A percentile compares a stretch with the other conserved stretches of the same genome.
Evolutionary conservation across 1,140 invertebrate genomes (phyloP).

Genomic region (Limonius californicus): DNA sequence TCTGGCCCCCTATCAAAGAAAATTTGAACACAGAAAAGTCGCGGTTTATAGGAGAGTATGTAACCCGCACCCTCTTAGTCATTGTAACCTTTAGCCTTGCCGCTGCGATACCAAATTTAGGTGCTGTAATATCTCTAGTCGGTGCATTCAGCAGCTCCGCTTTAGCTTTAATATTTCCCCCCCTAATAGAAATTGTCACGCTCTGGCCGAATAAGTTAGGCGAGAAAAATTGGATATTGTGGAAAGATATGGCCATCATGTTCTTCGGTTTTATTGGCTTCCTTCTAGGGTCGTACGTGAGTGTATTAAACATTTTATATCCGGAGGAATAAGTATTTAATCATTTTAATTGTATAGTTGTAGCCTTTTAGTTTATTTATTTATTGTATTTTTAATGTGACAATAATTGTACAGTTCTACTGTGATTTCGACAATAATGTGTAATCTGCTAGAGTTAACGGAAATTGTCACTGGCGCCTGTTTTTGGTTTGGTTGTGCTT

Average conservation of each 20-base stretch:
- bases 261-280: slow-evolving; percentile 73
- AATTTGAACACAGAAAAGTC: slow-evolving; percentile 57
- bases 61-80: slow-evolving; percentile 67
- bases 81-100: slow-evolving; percentile 79
- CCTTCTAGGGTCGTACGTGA: slow-evolving; percentile 73
- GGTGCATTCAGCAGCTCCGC: slow-evolving; percentile 87
- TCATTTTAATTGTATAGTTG: background rate
- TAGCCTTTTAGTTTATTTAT: background rate
- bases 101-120: slow-evolving; percentile 78
- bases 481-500: no score
- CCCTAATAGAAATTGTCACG: slow-evolving; percentile 83
- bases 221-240: slow-evolving; percentile 58
- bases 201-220: slow-evolving; percentile 66
- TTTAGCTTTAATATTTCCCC: slow-evolving; percentile 86
- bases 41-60: slow-evolving; percentile 62
- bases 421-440: slow-evolving; percentile 10
- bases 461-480: no score
- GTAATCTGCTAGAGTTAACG: no score
- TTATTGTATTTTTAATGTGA: background rate
- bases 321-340: slow-evolving; percentile 28
- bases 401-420: background rate
- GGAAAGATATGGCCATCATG: slow-evolving; percentile 69
- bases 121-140: slow-evolving; percentile 85
- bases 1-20: slow-evolving; percentile 70
- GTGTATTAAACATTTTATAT: slow-evolving; percentile 62